These are phyloP conservation scores for Varecia variegata DNA, from an alignment of 2,797 vertebrate genomes.

Conservation along the genomic window DNA sequence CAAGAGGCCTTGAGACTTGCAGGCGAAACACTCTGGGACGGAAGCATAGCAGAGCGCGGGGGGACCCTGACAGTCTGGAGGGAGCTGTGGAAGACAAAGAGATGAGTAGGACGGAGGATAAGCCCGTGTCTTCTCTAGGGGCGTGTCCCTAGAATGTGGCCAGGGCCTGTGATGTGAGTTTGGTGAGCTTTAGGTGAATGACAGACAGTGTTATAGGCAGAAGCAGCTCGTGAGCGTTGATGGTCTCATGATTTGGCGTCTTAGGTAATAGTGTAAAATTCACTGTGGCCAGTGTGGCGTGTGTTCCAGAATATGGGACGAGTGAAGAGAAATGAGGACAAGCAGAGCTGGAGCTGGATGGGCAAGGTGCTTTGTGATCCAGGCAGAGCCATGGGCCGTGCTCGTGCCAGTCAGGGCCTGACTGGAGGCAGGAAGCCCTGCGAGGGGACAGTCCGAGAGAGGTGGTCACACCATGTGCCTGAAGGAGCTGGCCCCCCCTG, in stretches of 20 bases:
- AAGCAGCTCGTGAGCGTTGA: background rate
- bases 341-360: background rate
- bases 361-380: background rate
- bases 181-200: background rate
- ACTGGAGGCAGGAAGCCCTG: background rate
- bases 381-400: accelerated
- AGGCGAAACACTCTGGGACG: background rate
- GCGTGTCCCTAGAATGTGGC: background rate
- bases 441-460: background rate
- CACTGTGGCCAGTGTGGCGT: background rate
- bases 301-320: background rate
- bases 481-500: background rate
- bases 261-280: background rate
- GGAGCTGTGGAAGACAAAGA: background rate
- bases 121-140: background rate
- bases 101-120: background rate
- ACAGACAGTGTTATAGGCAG: background rate
- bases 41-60: background rate
- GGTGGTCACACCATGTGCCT: too few species aligned
- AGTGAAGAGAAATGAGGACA: background rate
- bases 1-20: background rate
- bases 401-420: accelerated
- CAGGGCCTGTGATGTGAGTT: background rate
- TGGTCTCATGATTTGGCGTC: background rate
- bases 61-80: background rate